Percentiles rank a stretch among this genome's conserved stretches.
Evolutionary conservation across 2,797 vertebrate species (phyloP).

Genomic region (Chloroceryle inda): DNA sequence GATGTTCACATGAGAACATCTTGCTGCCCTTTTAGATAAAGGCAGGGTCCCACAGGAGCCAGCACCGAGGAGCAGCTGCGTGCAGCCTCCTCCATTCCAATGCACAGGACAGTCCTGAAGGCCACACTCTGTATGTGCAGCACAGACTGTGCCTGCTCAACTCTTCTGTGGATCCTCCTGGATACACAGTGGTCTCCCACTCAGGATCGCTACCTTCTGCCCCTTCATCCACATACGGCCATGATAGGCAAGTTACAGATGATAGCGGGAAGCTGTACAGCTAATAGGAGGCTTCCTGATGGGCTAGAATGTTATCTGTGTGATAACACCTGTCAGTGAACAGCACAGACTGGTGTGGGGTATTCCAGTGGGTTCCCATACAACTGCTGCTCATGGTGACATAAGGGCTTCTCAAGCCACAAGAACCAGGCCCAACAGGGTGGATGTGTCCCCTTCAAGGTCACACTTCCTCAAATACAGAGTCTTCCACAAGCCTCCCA

Average conservation of each 20-base stretch:
- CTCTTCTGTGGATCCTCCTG: background rate
- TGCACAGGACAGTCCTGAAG: background rate
- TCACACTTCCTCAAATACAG: background rate
- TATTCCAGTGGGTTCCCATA: background rate
- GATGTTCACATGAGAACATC: background rate
- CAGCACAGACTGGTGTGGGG: background rate
- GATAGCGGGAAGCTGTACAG: background rate
- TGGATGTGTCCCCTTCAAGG: background rate
- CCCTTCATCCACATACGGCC: background rate
- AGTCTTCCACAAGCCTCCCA: background rate
- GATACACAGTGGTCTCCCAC: fast-evolving
- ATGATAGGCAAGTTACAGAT: background rate
- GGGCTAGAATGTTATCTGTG: background rate
- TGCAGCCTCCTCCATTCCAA: background rate
- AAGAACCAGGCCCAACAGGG: background rate
- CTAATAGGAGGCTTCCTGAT: background rate
- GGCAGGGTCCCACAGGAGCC: background rate
- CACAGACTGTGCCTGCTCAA: background rate
- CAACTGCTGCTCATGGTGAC: background rate
- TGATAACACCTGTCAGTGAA: background rate
- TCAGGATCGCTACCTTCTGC: background rate
- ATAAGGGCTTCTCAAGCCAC: background rate
- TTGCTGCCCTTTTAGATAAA: background rate
- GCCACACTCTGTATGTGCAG: fast-evolving
- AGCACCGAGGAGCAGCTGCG: background rate